A percentile compares a stretch with the other conserved stretches of the same genome.
Conservation (phyloP, 1,140 invertebrate species). For the Pseudomyrmex sp. region DNA sequence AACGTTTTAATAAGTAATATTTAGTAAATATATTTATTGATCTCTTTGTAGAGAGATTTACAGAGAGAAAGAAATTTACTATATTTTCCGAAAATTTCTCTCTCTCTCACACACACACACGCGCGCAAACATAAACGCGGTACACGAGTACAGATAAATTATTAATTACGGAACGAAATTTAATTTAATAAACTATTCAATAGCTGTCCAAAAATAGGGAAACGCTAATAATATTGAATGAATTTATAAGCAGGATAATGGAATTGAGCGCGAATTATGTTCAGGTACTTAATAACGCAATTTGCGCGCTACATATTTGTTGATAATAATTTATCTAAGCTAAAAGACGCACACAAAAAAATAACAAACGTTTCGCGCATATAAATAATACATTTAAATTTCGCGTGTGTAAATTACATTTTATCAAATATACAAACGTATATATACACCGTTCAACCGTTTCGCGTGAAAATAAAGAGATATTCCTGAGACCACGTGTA, state of each 20-base stretch:
- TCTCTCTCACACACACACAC: background rate
- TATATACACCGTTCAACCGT: no score
- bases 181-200: constrained; percentile 51
- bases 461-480: background rate
- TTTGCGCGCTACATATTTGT: background rate
- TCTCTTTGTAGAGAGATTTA: no score
- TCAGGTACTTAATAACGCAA: background rate
- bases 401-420: no score
- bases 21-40: no score
- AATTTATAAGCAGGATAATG: constrained; percentile 40
- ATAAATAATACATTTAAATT: no score
- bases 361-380: no score
- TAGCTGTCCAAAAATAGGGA: constrained; percentile 30
- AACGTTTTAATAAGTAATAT: no score
- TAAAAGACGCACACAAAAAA: background rate
- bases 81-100: background rate
- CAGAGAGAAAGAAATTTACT: background rate
- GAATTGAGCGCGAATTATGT: constrained; percentile 18
- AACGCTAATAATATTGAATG: constrained; percentile 27
- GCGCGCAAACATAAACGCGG: background rate
- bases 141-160: constrained; percentile 20
- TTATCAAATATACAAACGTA: no score
- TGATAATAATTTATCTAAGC: constrained; percentile 26
- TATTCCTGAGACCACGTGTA: constrained; percentile 11
- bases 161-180: constrained; percentile 34